A percentile compares a stretch with the other conserved stretches of the same genome.
These are phyloP conservation scores for Ophonus ardosiacus DNA, from an alignment of 2,888 invertebrate genomes.

Conservation along the genomic window DNA sequence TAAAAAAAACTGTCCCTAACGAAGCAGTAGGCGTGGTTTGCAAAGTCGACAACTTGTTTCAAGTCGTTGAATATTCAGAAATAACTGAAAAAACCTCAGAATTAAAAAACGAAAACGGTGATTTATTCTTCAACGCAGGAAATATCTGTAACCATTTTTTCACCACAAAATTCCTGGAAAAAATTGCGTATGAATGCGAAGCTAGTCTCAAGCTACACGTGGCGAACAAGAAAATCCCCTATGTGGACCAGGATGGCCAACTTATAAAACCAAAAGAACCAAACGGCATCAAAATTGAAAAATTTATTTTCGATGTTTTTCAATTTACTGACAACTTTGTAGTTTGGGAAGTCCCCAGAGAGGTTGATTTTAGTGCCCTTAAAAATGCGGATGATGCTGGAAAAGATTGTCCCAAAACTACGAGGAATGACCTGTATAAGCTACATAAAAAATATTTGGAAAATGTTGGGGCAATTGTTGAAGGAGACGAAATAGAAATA, in stretches of 20 bases:
- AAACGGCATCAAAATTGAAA: conserved; percentile 99
- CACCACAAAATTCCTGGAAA: conserved; percentile 88
- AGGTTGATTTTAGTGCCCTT: conserved; percentile 97
- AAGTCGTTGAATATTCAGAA: conserved; percentile 98
- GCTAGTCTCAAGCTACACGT: conserved; percentile 91
- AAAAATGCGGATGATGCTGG: conserved; percentile 94
- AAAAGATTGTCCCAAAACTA: conserved; percentile 94
- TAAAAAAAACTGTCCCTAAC: conserved; percentile 92
- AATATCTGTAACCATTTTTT: conserved; percentile 99
- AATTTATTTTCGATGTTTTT: conserved; percentile 99
- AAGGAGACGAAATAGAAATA: conserved; percentile 88
- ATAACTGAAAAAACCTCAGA: conserved; percentile 92
- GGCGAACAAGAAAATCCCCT: conserved; percentile 98
- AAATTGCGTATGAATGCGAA: conserved; percentile 85
- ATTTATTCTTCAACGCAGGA: conserved; percentile 94
- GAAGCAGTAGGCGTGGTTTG: conserved; percentile 99
- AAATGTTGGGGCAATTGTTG: conserved; percentile 88
- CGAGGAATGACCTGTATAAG: conserved; percentile 85
- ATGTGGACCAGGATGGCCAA: conserved; percentile 83
- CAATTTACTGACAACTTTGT: conserved; percentile 94
- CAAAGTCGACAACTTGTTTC: conserved; percentile 91
- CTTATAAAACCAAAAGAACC: conserved; percentile 87
- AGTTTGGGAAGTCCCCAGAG: conserved; percentile 93
- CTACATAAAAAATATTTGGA: conserved; percentile 89
- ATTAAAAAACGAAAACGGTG: conserved; percentile 85